Base-by-base conservation (phyloP, 2,888 invertebrate species). In the Lacanobia oleracea region DNA sequence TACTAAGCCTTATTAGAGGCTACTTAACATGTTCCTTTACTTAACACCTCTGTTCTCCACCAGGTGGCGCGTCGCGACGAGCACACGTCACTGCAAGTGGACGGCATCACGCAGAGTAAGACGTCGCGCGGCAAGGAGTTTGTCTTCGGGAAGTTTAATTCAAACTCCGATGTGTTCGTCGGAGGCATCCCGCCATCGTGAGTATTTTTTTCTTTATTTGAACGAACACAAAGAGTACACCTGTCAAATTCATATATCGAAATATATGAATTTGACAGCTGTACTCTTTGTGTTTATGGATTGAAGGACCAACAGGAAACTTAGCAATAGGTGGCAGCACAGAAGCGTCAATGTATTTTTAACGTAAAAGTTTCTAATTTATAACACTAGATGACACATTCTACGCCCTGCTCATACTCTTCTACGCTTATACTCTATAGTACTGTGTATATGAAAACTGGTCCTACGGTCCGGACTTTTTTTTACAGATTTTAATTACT, bases 161-260 rank as follows among this genome's bases (percentile, higher is more conserved):
- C 98, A 79, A 99, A 99, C 94, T 98, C 99, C 45, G 98, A 98
- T 93, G 98, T 99, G 75, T 99, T 98, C 95, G 97, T 99, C 81
- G 99, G 99, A n/a, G 99, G 99, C 43, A 98, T 99, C 97, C 99
- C 99, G 79, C 97, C 97, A 77, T 98, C 98, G 98, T 97, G 89
- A 96, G 96, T 96, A n/a, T 27, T 27, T 61, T 64, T 75, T 67
- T 21, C 16, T 71, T 61, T 62, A 45, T 75, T 76, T n/a, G n/a
- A n/a, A n/a, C n/a, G n/a, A n/a, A n/a, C n/a, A n/a, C n/a, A n/a
- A n/a, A n/a, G n/a, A n/a, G n/a, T n/a, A n/a, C n/a, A n/a, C n/a
- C n/a, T n/a, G n/a, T n/a, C n/a, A n/a, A n/a, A n/a, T n/a, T n/a
- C n/a, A n/a, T n/a, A n/a, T n/a, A n/a, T 60, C 23, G 3, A n/a